phyloP scores from a whole-genome alignment of 64 coral and sea anemone genomes.

The Astreopora myriophthalma region DNA sequence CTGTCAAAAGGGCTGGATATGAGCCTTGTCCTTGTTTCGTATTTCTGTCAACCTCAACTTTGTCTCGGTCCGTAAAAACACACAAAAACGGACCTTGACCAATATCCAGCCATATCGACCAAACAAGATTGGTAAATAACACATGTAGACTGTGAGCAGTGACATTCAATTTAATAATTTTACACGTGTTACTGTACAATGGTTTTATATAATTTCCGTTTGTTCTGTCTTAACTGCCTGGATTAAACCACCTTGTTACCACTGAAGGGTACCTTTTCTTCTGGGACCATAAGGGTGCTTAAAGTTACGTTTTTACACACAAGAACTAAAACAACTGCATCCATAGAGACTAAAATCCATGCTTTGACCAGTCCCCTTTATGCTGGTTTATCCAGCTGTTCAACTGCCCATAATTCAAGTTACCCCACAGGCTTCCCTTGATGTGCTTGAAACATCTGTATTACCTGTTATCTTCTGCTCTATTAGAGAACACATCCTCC shows the following conservation, averaged over 20 bases:
- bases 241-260: neutral
- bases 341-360: neutral
- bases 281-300: neutral
- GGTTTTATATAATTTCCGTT: neutral
- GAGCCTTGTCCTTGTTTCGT: neutral
- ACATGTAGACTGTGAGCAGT: neutral
- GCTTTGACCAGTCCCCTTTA: constrained; percentile 3
- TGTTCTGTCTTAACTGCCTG: neutral
- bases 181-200: neutral
- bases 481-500: constrained; percentile 33
- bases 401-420: neutral
- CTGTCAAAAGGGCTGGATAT: neutral
- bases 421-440: constrained; percentile 24
- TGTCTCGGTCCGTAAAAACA: neutral
- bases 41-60: neutral
- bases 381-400: constrained; percentile 37
- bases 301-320: neutral
- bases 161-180: neutral
- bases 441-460: constrained; percentile 37
- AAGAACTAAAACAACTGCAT: neutral
- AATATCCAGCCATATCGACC: neutral
- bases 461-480: constrained; percentile 10
- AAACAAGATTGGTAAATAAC: neutral
- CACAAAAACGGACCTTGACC: neutral
- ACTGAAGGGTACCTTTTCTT: neutral